These are phyloP conservation scores for Fundulus diaphanus DNA, from an alignment of 2,797 vertebrate genomes.

Conservation along the genomic window DNA sequence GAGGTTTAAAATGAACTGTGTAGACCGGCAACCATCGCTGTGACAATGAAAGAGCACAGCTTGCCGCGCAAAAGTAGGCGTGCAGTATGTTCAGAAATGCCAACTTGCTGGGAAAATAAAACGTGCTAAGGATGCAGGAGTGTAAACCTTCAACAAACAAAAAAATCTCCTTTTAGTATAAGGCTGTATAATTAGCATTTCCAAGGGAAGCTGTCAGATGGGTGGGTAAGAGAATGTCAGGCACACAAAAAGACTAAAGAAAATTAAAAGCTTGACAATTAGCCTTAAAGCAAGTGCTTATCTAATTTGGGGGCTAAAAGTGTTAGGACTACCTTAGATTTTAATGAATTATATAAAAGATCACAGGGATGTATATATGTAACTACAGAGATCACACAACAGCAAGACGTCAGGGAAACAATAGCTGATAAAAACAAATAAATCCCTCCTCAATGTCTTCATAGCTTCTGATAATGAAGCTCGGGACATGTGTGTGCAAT, in stretches of 20 bases:
- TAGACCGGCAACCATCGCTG: background rate
- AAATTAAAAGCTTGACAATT: conserved; percentile 48
- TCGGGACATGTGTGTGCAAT: conserved; percentile 23
- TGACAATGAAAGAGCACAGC: background rate
- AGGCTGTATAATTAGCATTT: conserved; percentile 66
- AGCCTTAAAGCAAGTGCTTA: conserved; percentile 48
- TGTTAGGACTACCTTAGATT: background rate
- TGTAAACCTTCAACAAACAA: conserved; percentile 24
- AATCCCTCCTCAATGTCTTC: background rate
- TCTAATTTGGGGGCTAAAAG: conserved; percentile 18
- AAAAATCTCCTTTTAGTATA: conserved; percentile 54
- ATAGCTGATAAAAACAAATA: conserved; percentile 4
- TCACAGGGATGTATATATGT: conserved; percentile 13
- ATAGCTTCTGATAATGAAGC: conserved; percentile 24
- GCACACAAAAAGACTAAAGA: background rate
- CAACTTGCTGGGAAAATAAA: conserved; percentile 11
- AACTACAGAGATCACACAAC: conserved; percentile 10
- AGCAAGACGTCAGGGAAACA: conserved; percentile 1
- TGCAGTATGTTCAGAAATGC: conserved; percentile 1
- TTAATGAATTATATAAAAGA: conserved; percentile 6
- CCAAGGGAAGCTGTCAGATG: conserved; percentile 54
- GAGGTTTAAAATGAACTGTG: background rate
- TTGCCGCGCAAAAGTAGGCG: conserved; percentile 3
- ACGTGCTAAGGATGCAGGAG: conserved; percentile 30
- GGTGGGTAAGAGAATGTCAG: conserved; percentile 38